Evolutionary conservation across 2,888 invertebrate genomes (phyloP).

Genomic region (Dolomedes plantarius): DNA sequence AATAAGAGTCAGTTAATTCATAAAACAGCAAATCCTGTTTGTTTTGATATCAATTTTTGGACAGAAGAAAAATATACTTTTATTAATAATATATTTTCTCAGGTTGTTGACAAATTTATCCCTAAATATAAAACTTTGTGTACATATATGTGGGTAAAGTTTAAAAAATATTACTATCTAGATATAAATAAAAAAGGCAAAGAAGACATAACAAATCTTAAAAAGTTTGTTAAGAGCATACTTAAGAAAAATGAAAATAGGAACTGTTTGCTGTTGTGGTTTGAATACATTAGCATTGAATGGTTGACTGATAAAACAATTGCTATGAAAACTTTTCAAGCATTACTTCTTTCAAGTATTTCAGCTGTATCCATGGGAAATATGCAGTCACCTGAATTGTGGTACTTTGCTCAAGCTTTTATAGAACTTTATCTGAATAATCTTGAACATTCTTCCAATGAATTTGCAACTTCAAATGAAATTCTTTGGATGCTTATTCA

Average conservation of each 20-base stretch:
- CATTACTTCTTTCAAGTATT: constrained; percentile 59
- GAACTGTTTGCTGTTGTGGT: constrained; percentile 76
- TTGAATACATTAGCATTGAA: constrained; percentile 75
- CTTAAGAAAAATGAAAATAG: constrained; percentile 76
- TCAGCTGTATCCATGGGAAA: neutral
- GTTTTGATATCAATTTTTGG: neutral
- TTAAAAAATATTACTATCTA: neutral
- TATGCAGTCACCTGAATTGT: constrained; percentile 29
- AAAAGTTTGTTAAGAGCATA: constrained; percentile 75
- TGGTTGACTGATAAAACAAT: constrained; percentile 75
- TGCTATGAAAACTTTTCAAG: constrained; percentile 74
- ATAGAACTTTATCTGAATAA: constrained; percentile 29
- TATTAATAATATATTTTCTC: constrained; percentile 45
- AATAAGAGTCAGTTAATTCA: constrained; percentile 6
- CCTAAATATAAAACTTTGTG: constrained; percentile 25
- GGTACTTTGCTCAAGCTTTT: constrained; percentile 58
- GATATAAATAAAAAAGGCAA: constrained; percentile 26
- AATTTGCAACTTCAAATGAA: constrained; percentile 31
- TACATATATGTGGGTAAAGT: constrained; percentile 28
- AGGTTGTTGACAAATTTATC: constrained; percentile 19
- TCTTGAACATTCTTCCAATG: neutral
- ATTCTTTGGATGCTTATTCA: constrained; percentile 35
- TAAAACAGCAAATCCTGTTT: constrained; percentile 14
- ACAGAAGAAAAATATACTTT: constrained; percentile 25
- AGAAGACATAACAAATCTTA: constrained; percentile 74